A percentile compares a stretch with the other conserved stretches of the same genome.
Evolutionary conservation across 2,797 vertebrate genomes (phyloP).

Genomic region (Poecilia velifera): DNA sequence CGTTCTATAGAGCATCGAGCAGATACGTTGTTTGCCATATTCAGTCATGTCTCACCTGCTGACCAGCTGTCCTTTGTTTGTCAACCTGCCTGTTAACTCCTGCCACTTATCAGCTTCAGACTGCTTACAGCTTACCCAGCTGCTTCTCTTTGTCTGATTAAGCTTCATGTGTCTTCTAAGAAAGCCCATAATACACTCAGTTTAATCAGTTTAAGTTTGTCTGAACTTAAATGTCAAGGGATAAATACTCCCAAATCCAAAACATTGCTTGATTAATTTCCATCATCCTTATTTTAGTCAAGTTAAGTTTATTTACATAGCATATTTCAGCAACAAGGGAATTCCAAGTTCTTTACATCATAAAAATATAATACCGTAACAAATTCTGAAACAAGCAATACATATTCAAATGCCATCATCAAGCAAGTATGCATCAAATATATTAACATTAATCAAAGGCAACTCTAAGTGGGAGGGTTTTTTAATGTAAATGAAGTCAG

Average conservation of each 20-base stretch:
- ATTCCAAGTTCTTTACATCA: no score
- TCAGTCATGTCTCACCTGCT: conserved; percentile 16
- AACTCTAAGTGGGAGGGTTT: no score
- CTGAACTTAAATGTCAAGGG: neutral
- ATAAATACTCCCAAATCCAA: neutral
- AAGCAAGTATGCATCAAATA: no score
- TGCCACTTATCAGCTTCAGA: conserved; percentile 37
- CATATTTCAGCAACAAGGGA: no score
- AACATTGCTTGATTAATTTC: neutral
- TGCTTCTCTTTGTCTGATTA: conserved; percentile 8
- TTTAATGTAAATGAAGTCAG: no score
- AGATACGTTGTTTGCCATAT: conserved; percentile 13
- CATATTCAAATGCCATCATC: no score
- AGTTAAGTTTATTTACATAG: no score
- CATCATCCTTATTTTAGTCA: neutral
- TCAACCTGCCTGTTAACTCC: conserved; percentile 24
- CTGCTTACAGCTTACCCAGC: conserved; percentile 13
- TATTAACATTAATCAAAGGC: no score
- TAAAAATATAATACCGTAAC: no score
- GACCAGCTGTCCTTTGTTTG: neutral
- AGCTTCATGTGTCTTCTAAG: neutral
- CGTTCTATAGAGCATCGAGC: neutral
- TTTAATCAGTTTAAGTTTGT: neutral
- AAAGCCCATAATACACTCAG: neutral
- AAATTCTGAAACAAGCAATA: no score